These are phyloP conservation scores for Sinocyclocheilus rhinocerous DNA, from an alignment of 2,113 vertebrate species.

Conservation along the genomic window DNA sequence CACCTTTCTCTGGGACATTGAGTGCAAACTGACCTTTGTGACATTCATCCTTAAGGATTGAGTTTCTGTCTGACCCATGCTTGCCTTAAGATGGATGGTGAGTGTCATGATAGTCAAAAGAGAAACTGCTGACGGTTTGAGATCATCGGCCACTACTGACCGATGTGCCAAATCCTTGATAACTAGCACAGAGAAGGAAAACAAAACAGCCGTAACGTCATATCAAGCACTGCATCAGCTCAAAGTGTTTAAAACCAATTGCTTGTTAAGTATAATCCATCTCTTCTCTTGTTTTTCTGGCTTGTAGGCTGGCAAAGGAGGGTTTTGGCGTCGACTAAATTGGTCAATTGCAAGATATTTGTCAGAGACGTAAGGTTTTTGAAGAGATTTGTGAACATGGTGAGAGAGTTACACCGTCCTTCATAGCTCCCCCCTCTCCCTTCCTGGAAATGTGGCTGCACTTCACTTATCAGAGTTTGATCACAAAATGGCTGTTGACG, in stretches of 20 bases:
- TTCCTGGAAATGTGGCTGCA: slow-evolving; percentile 59
- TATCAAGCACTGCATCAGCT: neutral
- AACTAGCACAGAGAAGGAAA: neutral
- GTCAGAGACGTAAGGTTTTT: slow-evolving; percentile 77
- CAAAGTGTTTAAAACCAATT: slow-evolving; percentile 11
- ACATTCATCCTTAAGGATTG: slow-evolving; percentile 37
- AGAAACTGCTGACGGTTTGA: neutral
- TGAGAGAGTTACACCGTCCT: slow-evolving; percentile 66
- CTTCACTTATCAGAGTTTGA: slow-evolving; percentile 45
- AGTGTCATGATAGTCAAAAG: slow-evolving; percentile 33
- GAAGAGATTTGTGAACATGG: slow-evolving; percentile 78
- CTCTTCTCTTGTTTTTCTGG: slow-evolving; percentile 66
- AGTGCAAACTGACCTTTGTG: slow-evolving; percentile 45
- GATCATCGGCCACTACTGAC: neutral
- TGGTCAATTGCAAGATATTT: slow-evolving; percentile 74
- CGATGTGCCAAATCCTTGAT: slow-evolving; percentile 6
- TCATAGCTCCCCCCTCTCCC: slow-evolving; percentile 53
- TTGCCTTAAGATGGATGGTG: slow-evolving; percentile 37
- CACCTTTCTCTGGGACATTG: slow-evolving; percentile 39
- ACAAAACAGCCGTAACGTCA: slow-evolving; percentile 6
- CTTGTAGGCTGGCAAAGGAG: slow-evolving; percentile 78
- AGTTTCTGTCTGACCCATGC: slow-evolving; percentile 29
- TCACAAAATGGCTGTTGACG: slow-evolving; percentile 61
- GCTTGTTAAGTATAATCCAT: slow-evolving; percentile 36
- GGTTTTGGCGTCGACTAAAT: slow-evolving; percentile 66